A percentile compares a stretch with the other conserved stretches of the same genome.
Evolutionary conservation across 2,113 vertebrate genomes (phyloP).

Genomic region (Sapajus apella): DNA sequence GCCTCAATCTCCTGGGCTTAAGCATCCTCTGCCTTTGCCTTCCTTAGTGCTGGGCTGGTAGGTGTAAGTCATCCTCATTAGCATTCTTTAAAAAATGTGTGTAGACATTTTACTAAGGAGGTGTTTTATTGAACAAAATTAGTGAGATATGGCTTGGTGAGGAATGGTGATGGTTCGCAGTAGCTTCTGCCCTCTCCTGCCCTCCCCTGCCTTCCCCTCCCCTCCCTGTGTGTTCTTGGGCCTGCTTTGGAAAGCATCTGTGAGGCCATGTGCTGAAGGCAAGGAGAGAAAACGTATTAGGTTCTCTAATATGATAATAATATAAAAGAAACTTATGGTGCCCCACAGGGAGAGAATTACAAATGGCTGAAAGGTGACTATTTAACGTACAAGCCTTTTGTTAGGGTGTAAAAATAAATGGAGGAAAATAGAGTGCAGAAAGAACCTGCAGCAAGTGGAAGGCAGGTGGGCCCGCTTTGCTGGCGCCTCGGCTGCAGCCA

Average conservation of each 20-base stretch:
- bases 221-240: fast-evolving
- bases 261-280: not conserved
- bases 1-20: too few species aligned
- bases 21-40: too few species aligned
- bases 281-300: slow-evolving; percentile 13
- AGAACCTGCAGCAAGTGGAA: slow-evolving; percentile 1
- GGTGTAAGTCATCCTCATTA: not conserved
- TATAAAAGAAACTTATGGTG: slow-evolving; percentile 40
- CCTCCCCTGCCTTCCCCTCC: not conserved
- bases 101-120: not conserved
- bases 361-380: slow-evolving; percentile 66
- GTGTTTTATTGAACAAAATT: not conserved
- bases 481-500: fast-evolving
- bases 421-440: slow-evolving; percentile 30
- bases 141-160: not conserved
- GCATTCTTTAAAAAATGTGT: not conserved
- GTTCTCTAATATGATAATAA: slow-evolving; percentile 49
- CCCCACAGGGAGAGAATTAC: slow-evolving; percentile 61
- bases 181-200: not conserved
- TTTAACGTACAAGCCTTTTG: slow-evolving; percentile 37
- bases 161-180: not conserved
- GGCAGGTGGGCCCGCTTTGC: not conserved
- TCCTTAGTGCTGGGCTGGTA: too few species aligned
- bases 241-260: not conserved
- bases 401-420: slow-evolving; percentile 46